A percentile compares a stretch with the other conserved stretches of the same genome.
phyloP scores from a whole-genome alignment of 1,140 invertebrate genomes.

The Cydia amplana region DNA sequence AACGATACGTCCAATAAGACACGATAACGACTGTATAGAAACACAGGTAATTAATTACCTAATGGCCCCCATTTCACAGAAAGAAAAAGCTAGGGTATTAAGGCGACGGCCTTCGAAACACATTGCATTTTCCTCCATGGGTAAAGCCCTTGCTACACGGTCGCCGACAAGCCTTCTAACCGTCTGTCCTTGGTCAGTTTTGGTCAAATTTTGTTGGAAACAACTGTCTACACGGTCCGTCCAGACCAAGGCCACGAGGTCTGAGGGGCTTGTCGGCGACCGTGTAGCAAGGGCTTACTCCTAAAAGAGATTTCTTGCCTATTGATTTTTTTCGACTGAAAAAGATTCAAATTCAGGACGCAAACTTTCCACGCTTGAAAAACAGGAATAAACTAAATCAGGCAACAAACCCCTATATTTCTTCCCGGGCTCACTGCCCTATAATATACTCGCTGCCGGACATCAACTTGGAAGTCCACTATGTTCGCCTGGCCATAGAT shows the following conservation, averaged over 20 bases:
- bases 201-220: too few relatives aligned
- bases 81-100: not conserved
- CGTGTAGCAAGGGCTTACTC: too few relatives aligned
- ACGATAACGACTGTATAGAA: not conserved
- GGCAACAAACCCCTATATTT: conserved; percentile 25
- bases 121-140: not conserved
- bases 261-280: too few relatives aligned
- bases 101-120: not conserved
- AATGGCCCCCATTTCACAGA: not conserved
- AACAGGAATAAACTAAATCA: conserved; percentile 6
- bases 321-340: not conserved
- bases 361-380: not conserved
- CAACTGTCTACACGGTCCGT: too few relatives aligned
- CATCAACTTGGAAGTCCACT: not conserved
- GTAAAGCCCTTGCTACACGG: too few relatives aligned
- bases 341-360: not conserved
- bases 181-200: too few relatives aligned
- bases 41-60: not conserved
- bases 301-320: not conserved
- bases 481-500: too few relatives aligned
- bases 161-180: too few relatives aligned
- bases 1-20: too few relatives aligned
- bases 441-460: not conserved
- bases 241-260: too few relatives aligned
- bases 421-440: not conserved